Conservation (phyloP, 2,113 vertebrate species). For the Glareola pratincola region DNA sequence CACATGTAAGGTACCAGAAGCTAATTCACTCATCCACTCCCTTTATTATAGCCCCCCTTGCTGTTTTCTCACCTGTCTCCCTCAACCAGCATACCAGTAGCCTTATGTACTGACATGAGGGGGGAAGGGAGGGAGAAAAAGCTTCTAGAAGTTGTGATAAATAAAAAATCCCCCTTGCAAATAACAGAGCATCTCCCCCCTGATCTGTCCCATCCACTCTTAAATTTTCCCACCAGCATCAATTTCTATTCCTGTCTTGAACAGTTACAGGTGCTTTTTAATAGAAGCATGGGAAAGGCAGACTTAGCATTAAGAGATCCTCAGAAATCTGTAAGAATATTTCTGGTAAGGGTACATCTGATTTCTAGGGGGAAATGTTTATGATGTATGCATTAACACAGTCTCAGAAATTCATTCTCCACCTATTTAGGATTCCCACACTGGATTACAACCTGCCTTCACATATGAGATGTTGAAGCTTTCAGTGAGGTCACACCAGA, state of each 20-base stretch:
- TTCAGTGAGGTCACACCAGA: constrained; percentile 73
- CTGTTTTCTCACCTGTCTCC: neutral
- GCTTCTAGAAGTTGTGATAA: neutral
- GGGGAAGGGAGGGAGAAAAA: neutral
- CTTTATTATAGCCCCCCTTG: neutral
- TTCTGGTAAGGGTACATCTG: neutral
- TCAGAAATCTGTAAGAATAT: neutral
- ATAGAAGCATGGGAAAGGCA: neutral
- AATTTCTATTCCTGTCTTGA: neutral
- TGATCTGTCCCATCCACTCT: neutral
- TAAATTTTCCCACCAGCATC: neutral
- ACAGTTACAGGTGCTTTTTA: neutral
- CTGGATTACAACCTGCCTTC: constrained; percentile 45
- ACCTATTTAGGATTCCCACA: constrained; percentile 29
- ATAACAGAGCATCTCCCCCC: neutral
- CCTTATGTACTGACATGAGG: neutral
- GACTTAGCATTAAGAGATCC: neutral
- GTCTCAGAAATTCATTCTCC: neutral
- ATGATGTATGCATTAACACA: neutral
- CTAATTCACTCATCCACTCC: neutral
- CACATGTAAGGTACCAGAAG: neutral
- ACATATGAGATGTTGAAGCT: constrained; percentile 48
- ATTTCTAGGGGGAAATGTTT: neutral
- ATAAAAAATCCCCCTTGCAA: neutral
- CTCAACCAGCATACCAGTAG: neutral